Conservation (phyloP, 2,113 vertebrate genomes). For the Elgaria multicarinata region DNA sequence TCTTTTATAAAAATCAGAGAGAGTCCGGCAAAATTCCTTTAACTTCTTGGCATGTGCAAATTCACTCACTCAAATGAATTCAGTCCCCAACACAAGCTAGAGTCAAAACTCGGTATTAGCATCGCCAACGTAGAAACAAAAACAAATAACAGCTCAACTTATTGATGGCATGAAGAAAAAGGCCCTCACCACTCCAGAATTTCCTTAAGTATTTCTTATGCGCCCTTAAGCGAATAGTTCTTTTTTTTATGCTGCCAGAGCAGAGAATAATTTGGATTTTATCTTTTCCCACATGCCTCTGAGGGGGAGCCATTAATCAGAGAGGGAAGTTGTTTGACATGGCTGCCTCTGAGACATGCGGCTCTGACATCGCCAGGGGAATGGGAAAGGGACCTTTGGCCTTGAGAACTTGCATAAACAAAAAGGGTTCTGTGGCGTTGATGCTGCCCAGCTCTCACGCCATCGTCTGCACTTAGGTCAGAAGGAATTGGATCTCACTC, state of each 20-base stretch:
- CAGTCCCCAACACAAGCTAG: neutral
- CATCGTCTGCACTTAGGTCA: neutral
- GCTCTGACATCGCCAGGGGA: neutral
- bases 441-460: neutral
- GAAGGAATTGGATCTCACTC: neutral
- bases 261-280: conserved; percentile 21
- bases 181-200: neutral
- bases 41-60: neutral
- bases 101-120: neutral
- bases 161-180: neutral
- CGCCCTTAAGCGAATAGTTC: neutral
- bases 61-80: neutral
- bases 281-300: conserved; percentile 9
- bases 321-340: conserved; percentile 4
- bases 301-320: conserved; percentile 17
- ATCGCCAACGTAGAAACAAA: neutral
- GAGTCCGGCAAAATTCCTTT: neutral
- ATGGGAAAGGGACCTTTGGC: neutral
- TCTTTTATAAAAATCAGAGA: neutral
- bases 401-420: neutral
- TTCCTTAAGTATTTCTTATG: neutral
- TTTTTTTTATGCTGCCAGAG: neutral
- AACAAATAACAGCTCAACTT: neutral
- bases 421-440: neutral
- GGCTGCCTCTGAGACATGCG: neutral